Evolutionary conservation across 2,888 invertebrate genomes (phyloP).

Genomic region (Nomada fucata): DNA sequence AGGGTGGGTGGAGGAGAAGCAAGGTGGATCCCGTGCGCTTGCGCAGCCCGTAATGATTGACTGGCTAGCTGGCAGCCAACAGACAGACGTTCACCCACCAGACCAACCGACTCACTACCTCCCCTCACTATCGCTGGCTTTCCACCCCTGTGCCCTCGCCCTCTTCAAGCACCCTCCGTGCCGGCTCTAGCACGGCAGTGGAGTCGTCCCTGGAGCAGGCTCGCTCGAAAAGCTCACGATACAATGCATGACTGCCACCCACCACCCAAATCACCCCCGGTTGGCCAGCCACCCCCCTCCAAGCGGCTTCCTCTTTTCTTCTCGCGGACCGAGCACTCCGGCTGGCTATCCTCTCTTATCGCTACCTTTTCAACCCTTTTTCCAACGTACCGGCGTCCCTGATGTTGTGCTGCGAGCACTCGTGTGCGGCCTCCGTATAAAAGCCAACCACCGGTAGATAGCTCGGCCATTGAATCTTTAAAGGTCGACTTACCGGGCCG

Average conservation of each 20-base stretch:
- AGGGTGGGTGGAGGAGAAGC: constrained; percentile 57
- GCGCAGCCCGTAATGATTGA: constrained; percentile 84
- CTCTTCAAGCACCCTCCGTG: constrained; percentile 67
- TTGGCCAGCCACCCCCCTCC: constrained; percentile 41
- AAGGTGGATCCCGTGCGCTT: constrained; percentile 77
- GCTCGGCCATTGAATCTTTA: constrained; percentile 69
- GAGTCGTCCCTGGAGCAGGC: constrained; percentile 65
- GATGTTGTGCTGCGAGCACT: constrained; percentile 23
- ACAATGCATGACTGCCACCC: constrained; percentile 73
- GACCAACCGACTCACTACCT: constrained; percentile 77
- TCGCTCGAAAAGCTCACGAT: constrained; percentile 76
- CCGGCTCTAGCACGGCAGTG: constrained; percentile 60
- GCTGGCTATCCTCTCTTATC: constrained; percentile 67
- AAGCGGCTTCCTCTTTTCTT: constrained; percentile 67
- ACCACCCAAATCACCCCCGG: constrained; percentile 34
- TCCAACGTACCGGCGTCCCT: constrained; percentile 43
- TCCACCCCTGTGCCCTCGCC: constrained; percentile 57
- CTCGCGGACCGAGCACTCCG: constrained; percentile 57
- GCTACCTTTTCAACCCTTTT: constrained; percentile 72
- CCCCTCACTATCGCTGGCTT: constrained; percentile 67
- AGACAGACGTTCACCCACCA: constrained; percentile 84
- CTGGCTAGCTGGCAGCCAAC: constrained; percentile 85
- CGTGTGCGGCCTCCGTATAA: constrained; percentile 52
- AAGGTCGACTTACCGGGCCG: constrained; percentile 51
- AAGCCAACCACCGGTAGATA: constrained; percentile 63